A percentile compares a stretch with the other conserved stretches of the same genome.
These are phyloP conservation scores for Fratercula arctica DNA, from an alignment of 2,797 vertebrate species.

Conservation along the genomic window DNA sequence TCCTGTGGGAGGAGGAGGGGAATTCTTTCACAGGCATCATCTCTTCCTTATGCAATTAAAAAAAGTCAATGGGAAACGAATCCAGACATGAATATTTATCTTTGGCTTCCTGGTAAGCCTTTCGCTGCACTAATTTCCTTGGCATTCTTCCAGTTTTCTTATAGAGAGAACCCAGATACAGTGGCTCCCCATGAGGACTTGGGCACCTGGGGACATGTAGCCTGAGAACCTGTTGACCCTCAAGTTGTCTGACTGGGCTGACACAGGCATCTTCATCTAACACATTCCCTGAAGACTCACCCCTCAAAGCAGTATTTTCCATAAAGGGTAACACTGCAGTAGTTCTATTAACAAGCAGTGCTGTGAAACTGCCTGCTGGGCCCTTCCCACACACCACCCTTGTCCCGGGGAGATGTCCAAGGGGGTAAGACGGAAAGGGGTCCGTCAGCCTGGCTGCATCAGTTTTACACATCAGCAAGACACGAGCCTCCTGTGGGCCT, in stretches of 20 bases:
- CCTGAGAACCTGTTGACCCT: constrained; percentile 61
- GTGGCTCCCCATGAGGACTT: constrained; percentile 13
- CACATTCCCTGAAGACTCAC: constrained; percentile 32
- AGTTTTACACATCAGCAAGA: neutral
- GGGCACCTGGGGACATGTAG: constrained; percentile 49
- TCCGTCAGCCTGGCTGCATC: neutral
- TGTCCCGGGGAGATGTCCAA: neutral
- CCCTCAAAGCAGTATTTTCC: neutral
- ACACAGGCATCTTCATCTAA: constrained; percentile 44
- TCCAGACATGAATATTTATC: constrained; percentile 66
- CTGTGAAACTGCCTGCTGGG: constrained; percentile 50
- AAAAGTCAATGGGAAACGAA: constrained; percentile 60
- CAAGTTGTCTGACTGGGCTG: neutral
- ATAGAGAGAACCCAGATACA: constrained; percentile 33
- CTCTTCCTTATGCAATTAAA: constrained; percentile 62
- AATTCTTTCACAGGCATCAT: constrained; percentile 62
- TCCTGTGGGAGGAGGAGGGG: constrained; percentile 62
- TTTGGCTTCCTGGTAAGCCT: constrained; percentile 43
- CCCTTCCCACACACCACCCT: constrained; percentile 39
- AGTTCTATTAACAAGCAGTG: neutral
- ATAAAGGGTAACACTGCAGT: constrained; percentile 21
- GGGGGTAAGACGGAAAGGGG: neutral
- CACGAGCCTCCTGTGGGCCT: neutral
- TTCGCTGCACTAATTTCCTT: constrained; percentile 17
- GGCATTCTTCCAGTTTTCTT: constrained; percentile 35